Evolutionary conservation across 1,140 invertebrate genomes (phyloP).

Genomic region (Caenorhabditis brenneri): DNA sequence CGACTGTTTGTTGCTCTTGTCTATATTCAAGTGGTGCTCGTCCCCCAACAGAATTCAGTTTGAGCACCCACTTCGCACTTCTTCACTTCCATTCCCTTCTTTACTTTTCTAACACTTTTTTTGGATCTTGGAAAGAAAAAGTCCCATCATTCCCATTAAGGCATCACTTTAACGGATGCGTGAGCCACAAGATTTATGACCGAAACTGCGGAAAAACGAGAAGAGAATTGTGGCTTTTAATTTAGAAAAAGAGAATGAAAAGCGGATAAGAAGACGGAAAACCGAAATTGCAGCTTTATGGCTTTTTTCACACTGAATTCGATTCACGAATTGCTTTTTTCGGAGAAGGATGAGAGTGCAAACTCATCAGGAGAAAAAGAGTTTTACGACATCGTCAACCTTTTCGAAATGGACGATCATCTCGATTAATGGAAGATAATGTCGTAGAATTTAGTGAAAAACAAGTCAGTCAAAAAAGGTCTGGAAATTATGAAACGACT

Average conservation of each 20-base stretch:
- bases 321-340: slow-evolving; percentile 16
- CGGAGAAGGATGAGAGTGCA: neutral
- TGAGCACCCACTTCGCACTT: slow-evolving; percentile 15
- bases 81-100: neutral
- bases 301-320: slow-evolving; percentile 21
- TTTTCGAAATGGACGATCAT: neutral
- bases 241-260: slow-evolving; percentile 37
- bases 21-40: neutral
- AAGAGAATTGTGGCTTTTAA: neutral
- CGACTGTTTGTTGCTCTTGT: too few species aligned
- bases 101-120: neutral
- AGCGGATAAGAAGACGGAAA: slow-evolving; percentile 35
- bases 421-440: neutral
- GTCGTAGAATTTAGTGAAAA: too few species aligned
- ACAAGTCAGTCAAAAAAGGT: neutral
- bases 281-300: slow-evolving; percentile 1
- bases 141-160: neutral
- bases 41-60: neutral
- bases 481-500: too few species aligned
- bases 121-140: too few species aligned
- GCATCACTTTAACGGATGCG: neutral
- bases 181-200: slow-evolving; percentile 7
- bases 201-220: neutral
- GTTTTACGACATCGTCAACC: slow-evolving; percentile 18
- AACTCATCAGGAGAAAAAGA: neutral